phyloP scores from a whole-genome alignment of 2,888 invertebrate species.

The Megalurothrips usitatus region DNA sequence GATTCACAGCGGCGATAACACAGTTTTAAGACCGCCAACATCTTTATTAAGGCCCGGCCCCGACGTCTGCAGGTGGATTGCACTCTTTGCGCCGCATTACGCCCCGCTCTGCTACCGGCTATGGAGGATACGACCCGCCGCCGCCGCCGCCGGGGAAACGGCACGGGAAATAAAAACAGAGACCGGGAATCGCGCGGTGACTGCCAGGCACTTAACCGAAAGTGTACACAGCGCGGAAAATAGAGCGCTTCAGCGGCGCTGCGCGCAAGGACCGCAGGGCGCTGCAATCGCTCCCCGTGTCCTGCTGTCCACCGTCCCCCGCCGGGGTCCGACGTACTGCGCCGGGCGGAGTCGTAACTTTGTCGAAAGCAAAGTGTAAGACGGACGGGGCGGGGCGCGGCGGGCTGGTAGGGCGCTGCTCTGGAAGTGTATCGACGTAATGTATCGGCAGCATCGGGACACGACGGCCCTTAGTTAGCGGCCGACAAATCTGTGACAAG shows the following conservation, averaged over 20 bases:
- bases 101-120: too few relatives aligned
- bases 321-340: too few relatives aligned
- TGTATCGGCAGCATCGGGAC: not conserved
- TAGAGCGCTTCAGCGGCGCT: too few relatives aligned
- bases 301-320: too few relatives aligned
- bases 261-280: too few relatives aligned
- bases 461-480: conserved; percentile 11
- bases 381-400: not conserved
- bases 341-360: not conserved
- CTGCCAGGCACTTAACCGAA: too few relatives aligned
- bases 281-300: too few relatives aligned
- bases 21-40: not conserved
- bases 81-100: conserved; percentile 9
- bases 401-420: not conserved
- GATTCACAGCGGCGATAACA: not conserved
- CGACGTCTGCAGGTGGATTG: not conserved
- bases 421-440: conserved; percentile 8
- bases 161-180: too few relatives aligned
- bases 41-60: not conserved
- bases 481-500: conserved; percentile 15
- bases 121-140: not conserved
- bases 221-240: too few relatives aligned
- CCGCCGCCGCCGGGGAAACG: not conserved
- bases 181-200: too few relatives aligned
- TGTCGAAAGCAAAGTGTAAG: not conserved